Base-by-base conservation (phyloP, 2,797 vertebrate species). In the Pseudochaenichthys georgianus region DNA sequence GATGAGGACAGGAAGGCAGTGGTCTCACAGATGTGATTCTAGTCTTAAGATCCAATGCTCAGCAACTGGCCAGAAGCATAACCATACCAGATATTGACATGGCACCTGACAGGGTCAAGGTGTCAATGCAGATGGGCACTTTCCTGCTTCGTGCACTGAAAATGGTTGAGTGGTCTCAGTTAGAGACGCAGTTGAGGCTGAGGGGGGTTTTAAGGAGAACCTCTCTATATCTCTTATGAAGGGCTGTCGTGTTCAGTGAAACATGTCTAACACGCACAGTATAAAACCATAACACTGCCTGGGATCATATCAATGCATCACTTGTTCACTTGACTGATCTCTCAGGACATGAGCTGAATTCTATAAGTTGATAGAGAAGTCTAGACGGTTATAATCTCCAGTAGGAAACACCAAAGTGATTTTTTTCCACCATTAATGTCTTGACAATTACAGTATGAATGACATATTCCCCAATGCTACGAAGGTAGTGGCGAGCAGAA, bases 281-380 rank as follows among this genome's bases (percentile, higher is more conserved):
- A 38, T 58, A 45, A 73, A 74, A 57, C 50, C 45, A 54, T 19
- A 64, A 60, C 28, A 16, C 48, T 46, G 63, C 19, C 68, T 70
- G 61, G 64, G 60, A 61, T 50, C 2, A 64, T 19, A 60, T 58
- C 59, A 50, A 19, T 38, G 34, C 50, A 62, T 19, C 13, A 38
- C 17, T 9, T 46, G n/a, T 65, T 80, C 68, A 75, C 61, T n/a
- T 43, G 52, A 54, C 42, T 42, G 23, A 59, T 67, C 64, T 72
- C 23, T 78, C n/a, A 66, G 34, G 38, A 46, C 67, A 75, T 48
- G 50, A 73, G 34, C 61, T 47, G 64, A 65, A 74, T 66, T 21
- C 47, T 47, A 46, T 52, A 31, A n/a, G 23, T 16, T 66, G 19
- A 78, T 62, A 45, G 38, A 66, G 21, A 59, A 41, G 38, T 66